These are phyloP conservation scores for Aurelia aurita DNA, from an alignment of 30 jellyfish, hydroid and myxozoan genomes.

Conservation along the genomic window DNA sequence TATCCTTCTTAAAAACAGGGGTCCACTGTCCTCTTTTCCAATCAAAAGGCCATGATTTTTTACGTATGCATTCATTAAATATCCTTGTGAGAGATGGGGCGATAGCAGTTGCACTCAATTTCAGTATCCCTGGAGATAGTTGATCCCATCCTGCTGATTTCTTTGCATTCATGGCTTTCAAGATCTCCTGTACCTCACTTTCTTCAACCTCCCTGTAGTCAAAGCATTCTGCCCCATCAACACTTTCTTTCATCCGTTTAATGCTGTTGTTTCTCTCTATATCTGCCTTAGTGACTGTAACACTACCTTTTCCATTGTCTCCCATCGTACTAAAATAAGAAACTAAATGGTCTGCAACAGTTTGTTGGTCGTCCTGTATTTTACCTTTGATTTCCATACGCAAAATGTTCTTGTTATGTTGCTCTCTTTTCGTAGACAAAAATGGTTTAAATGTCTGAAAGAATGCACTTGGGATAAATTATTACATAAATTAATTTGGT, in stretches of 20 bases:
- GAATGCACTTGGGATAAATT: no score
- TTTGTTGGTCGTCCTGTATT: slow-evolving; percentile 2
- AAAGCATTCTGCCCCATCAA: background rate
- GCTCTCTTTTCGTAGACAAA: slow-evolving; percentile 2
- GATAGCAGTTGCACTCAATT: no score
- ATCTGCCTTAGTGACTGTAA: background rate
- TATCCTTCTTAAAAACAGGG: no score
- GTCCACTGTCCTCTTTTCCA: no score
- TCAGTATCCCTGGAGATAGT: no score
- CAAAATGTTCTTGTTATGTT: background rate
- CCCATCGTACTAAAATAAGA: no score
- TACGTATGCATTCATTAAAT: no score
- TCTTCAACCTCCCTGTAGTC: slow-evolving; percentile 9
- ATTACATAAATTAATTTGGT: no score
- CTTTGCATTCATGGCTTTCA: slow-evolving; percentile 2
- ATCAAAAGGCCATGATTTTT: no score
- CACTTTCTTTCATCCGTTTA: background rate
- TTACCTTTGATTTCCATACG: background rate
- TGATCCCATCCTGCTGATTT: slow-evolving; percentile 15
- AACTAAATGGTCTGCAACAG: no score
- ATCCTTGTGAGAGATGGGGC: no score
- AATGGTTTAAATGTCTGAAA: no score
- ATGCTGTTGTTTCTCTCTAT: slow-evolving; percentile 11
- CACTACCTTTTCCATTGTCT: slow-evolving; percentile 1
- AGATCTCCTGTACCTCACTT: background rate